Conservation (phyloP, 2,888 invertebrate genomes). For the Apamea epomidion region DNA sequence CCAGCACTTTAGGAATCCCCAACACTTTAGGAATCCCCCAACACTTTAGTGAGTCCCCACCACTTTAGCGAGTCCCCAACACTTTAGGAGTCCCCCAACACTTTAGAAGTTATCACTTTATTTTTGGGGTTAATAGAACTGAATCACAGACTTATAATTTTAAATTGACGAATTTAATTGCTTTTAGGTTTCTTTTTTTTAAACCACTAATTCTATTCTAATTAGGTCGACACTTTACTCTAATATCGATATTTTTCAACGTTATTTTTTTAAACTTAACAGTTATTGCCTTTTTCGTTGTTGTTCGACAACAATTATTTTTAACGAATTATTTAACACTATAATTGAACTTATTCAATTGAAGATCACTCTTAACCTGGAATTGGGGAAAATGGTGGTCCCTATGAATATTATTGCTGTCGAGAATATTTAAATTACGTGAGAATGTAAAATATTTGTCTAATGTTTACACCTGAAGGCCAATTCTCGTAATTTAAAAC, state of each 20-base stretch:
- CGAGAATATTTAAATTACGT: background rate
- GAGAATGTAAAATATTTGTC: background rate
- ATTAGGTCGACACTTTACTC: conserved; percentile 55
- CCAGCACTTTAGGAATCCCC: no score
- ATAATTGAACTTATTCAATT: conserved; percentile 69
- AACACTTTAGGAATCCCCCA: conserved; percentile 23
- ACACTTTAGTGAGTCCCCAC: conserved; percentile 5
- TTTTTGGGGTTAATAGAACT: conserved; percentile 66
- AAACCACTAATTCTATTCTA: conserved; percentile 61
- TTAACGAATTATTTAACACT: conserved; percentile 56
- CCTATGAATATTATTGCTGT: conserved; percentile 29
- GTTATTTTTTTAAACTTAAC: conserved; percentile 73
- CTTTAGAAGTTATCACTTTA: conserved; percentile 55
- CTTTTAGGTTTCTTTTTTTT: conserved; percentile 60
- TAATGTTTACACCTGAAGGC: background rate
- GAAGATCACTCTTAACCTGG: conserved; percentile 54
- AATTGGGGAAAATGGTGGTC: conserved; percentile 28
- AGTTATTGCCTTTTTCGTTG: conserved; percentile 80
- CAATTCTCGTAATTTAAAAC: no score
- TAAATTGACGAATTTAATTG: conserved; percentile 81
- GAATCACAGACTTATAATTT: conserved; percentile 78
- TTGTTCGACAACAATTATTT: conserved; percentile 56
- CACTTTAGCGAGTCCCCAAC: conserved; percentile 1
- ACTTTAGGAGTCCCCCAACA: conserved; percentile 29
- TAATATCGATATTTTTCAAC: conserved; percentile 58